These are phyloP conservation scores for Hippocampus barbouri DNA, from an alignment of 2,113 vertebrate species.

Conservation along the genomic window DNA sequence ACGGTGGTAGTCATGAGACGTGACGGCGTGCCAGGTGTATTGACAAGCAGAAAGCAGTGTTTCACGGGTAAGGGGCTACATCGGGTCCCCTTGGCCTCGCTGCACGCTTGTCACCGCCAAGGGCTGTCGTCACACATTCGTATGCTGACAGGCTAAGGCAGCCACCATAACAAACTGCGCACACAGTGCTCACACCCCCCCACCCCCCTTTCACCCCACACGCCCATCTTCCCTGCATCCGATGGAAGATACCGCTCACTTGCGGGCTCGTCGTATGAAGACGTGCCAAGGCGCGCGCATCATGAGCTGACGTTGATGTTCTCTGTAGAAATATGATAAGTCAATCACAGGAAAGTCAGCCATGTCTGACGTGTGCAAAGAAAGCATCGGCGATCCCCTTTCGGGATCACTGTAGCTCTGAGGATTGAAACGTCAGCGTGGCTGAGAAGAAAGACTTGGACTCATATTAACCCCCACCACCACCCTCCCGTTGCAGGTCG, in stretches of 20 bases:
- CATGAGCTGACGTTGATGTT: conserved; percentile 49
- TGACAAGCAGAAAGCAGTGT: conserved; percentile 62
- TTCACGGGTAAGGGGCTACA: conserved; percentile 55
- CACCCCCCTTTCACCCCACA: conserved; percentile 10
- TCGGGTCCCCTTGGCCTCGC: conserved; percentile 63
- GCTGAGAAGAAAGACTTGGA: not conserved
- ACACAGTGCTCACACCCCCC: conserved; percentile 17
- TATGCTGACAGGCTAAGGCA: conserved; percentile 61
- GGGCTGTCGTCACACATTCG: conserved; percentile 59
- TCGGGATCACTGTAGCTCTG: conserved; percentile 14
- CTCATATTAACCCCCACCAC: not conserved
- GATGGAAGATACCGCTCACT: conserved; percentile 47
- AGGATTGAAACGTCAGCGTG: conserved; percentile 33
- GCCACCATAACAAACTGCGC: conserved; percentile 53
- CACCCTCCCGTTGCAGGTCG: conserved; percentile 68
- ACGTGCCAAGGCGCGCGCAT: conserved; percentile 42
- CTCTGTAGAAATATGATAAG: conserved; percentile 59
- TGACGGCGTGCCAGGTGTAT: conserved; percentile 64
- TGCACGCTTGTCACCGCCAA: conserved; percentile 59
- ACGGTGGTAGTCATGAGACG: conserved; percentile 39
- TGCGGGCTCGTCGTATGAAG: conserved; percentile 47
- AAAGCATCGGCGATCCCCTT: conserved; percentile 17
- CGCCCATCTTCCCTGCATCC: conserved; percentile 33
- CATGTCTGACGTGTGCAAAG: conserved; percentile 24
- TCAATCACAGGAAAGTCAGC: conserved; percentile 49